Evolutionary conservation across 2,888 invertebrate species (phyloP).

Genomic region (Coelopa pilipes): DNA sequence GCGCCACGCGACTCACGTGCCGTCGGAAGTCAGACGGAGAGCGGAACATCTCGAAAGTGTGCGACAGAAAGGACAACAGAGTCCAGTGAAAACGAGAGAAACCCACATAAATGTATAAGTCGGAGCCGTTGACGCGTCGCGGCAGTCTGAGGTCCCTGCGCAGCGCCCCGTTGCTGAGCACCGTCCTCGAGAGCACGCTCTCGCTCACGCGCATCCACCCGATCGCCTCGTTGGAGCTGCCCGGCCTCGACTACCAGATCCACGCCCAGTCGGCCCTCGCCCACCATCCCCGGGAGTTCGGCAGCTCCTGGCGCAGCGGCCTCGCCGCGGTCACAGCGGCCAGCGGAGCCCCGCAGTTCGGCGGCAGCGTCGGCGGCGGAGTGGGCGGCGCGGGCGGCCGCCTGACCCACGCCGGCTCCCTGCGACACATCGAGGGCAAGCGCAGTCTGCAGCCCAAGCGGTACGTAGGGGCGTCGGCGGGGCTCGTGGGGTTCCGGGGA

Average conservation of each 20-base stretch:
- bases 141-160: constrained; percentile 68
- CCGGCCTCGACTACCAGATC: constrained; percentile 65
- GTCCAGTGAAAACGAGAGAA: no score
- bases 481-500: no score
- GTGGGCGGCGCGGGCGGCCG: constrained; percentile 51
- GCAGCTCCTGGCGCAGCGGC: constrained; percentile 58
- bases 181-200: constrained; percentile 66
- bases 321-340: constrained; percentile 58
- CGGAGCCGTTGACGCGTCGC: constrained; percentile 64
- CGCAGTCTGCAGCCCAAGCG: constrained; percentile 65
- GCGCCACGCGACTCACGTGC: background rate
- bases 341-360: constrained; percentile 50
- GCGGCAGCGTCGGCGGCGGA: constrained; percentile 44
- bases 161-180: constrained; percentile 67
- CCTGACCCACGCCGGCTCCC: constrained; percentile 59
- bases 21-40: no score
- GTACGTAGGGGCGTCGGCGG: constrained; percentile 59
- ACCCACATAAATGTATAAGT: constrained; percentile 62
- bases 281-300: constrained; percentile 57
- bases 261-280: constrained; percentile 58
- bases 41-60: background rate
- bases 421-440: constrained; percentile 58
- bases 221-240: constrained; percentile 65
- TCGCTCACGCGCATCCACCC: constrained; percentile 67
- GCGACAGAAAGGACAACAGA: background rate